Percentiles rank a stretch among this genome's conserved stretches.
Conservation (phyloP, 2,888 invertebrate species). For the Dasypogon diadema region DNA sequence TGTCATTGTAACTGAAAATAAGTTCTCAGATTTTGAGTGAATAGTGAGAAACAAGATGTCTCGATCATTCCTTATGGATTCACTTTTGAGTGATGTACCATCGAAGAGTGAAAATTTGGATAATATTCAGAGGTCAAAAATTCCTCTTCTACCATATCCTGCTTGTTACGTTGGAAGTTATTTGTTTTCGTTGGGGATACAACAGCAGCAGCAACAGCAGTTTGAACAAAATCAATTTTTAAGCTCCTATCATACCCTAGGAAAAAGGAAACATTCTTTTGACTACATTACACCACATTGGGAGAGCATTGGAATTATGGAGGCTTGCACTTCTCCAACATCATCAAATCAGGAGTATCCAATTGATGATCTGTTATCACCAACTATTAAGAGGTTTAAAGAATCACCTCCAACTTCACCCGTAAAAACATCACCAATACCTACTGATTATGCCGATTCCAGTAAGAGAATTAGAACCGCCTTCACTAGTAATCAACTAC, state of each 20-base stretch:
- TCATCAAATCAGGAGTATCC: slow-evolving; percentile 60
- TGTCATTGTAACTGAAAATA: slow-evolving; percentile 60
- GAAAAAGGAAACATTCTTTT: slow-evolving; percentile 60
- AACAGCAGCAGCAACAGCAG: slow-evolving; percentile 70
- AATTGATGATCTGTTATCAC: slow-evolving; percentile 61
- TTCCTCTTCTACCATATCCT: slow-evolving; percentile 74
- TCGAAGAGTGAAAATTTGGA: slow-evolving; percentile 63
- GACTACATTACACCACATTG: slow-evolving; percentile 30
- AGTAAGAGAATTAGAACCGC: slow-evolving; percentile 93
- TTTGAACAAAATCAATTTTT: slow-evolving; percentile 59
- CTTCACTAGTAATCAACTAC: slow-evolving; percentile 89
- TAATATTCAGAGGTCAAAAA: slow-evolving; percentile 62
- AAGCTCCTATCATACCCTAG: slow-evolving; percentile 55
- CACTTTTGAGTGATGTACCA: slow-evolving; percentile 78
- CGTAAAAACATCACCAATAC: slow-evolving; percentile 62
- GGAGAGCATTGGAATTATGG: not conserved
- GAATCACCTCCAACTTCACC: slow-evolving; percentile 63
- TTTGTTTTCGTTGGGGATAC: slow-evolving; percentile 75
- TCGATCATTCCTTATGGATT: slow-evolving; percentile 84
- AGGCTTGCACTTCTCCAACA: slow-evolving; percentile 65
- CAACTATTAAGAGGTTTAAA: slow-evolving; percentile 62
- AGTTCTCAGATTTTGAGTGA: slow-evolving; percentile 52
- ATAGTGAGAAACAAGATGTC: slow-evolving; percentile 74
- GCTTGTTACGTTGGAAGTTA: slow-evolving; percentile 76
- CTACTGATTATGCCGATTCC: slow-evolving; percentile 73